Evolutionary conservation across 2,797 vertebrate species (phyloP).

Genomic region (Columba guinea): DNA sequence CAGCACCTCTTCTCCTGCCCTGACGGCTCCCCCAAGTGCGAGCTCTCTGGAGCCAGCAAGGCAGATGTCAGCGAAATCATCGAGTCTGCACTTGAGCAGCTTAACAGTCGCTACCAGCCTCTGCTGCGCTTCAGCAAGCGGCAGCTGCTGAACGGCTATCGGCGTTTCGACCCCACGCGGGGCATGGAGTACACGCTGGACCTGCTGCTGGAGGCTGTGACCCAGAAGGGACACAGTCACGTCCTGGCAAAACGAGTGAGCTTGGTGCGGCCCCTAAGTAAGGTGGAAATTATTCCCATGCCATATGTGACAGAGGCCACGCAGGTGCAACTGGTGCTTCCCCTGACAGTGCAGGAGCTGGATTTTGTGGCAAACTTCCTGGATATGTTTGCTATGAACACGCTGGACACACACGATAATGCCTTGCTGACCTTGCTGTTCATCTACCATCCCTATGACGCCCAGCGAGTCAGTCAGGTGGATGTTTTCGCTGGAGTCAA

Average conservation of each 20-base stretch:
- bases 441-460: slow-evolving; percentile 90
- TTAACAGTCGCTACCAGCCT: slow-evolving; percentile 91
- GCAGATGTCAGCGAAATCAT: slow-evolving; percentile 85
- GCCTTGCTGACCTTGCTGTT: slow-evolving; percentile 91
- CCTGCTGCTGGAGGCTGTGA: slow-evolving; percentile 89
- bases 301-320: slow-evolving; percentile 97
- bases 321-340: slow-evolving; percentile 92
- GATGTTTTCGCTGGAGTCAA: slow-evolving; percentile 92
- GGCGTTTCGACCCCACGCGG: slow-evolving; percentile 93
- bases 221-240: slow-evolving; percentile 91
- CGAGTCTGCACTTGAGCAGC: slow-evolving; percentile 88
- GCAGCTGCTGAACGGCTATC: slow-evolving; percentile 91
- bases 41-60: slow-evolving; percentile 87
- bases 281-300: slow-evolving; percentile 97
- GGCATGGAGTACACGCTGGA: slow-evolving; percentile 97
- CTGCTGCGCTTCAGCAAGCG: slow-evolving; percentile 90
- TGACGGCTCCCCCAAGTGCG: slow-evolving; percentile 91
- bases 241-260: slow-evolving; percentile 89
- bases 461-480: slow-evolving; percentile 85
- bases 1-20: slow-evolving; percentile 92
- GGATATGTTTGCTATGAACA: slow-evolving; percentile 90
- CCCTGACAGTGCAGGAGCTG: slow-evolving; percentile 84
- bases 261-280: slow-evolving; percentile 89
- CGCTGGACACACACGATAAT: slow-evolving; percentile 91
- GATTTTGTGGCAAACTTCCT: slow-evolving; percentile 89